A percentile compares a stretch with the other conserved stretches of the same genome.
phyloP scores from a whole-genome alignment of 2,888 invertebrate genomes.

The Pandemis corylana region DNA sequence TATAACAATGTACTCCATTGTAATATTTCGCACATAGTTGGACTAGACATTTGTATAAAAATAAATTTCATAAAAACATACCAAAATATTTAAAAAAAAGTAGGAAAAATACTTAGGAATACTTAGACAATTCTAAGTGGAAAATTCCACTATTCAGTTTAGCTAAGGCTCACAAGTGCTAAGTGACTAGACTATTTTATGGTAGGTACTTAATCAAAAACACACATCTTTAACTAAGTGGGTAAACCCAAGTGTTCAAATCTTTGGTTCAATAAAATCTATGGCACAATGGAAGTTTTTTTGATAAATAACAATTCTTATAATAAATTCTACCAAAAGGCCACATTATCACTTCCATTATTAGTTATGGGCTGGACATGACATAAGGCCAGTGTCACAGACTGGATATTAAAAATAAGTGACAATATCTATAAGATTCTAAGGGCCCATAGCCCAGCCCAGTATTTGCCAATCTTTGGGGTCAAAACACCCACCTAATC shows the following conservation, averaged over 20 bases:
- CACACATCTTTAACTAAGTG: slow-evolving; percentile 28
- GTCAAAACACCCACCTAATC: slow-evolving; percentile 6
- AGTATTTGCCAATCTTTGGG: slow-evolving; percentile 26
- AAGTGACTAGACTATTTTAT: slow-evolving; percentile 30
- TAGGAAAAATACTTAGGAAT: background rate
- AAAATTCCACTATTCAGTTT: background rate
- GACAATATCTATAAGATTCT: background rate
- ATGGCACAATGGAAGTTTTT: slow-evolving; percentile 33
- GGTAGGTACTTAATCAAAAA: slow-evolving; percentile 15
- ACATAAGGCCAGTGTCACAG: slow-evolving; percentile 21
- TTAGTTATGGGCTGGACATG: slow-evolving; percentile 38
- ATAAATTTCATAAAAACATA: background rate
- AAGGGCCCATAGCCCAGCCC: slow-evolving; percentile 18
- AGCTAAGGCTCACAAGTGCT: slow-evolving; percentile 8
- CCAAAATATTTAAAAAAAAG: slow-evolving; percentile 15
- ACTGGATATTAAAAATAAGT: background rate
- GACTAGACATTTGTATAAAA: slow-evolving; percentile 29
- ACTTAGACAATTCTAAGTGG: background rate
- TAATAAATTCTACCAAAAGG: slow-evolving; percentile 63
- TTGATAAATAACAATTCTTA: slow-evolving; percentile 37
- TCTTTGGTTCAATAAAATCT: slow-evolving; percentile 37
- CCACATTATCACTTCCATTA: slow-evolving; percentile 75
- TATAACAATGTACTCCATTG: background rate
- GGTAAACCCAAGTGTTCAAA: slow-evolving; percentile 21
- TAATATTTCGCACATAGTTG: slow-evolving; percentile 3